Evolutionary conservation across 2,797 vertebrate genomes (phyloP).

Genomic region (Choloepus didactylus): DNA sequence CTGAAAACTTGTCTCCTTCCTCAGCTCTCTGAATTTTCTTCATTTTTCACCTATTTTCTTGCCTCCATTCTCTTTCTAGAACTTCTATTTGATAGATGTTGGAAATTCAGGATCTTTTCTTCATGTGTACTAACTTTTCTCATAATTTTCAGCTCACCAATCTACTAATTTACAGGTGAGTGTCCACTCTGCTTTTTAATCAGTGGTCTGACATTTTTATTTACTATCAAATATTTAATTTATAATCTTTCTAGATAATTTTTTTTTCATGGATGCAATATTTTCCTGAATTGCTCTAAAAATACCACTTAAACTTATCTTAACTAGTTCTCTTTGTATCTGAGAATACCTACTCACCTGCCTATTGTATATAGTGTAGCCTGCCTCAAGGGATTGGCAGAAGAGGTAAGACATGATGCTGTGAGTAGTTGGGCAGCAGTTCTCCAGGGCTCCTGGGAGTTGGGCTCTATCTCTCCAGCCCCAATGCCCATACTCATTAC

Average conservation of each 20-base stretch:
- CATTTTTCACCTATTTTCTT: slow-evolving; percentile 12
- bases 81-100: not conserved
- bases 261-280: not conserved
- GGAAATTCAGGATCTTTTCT: not conserved
- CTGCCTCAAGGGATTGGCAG: too few relatives aligned
- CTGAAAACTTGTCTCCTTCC: not conserved
- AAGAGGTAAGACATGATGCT: too few relatives aligned
- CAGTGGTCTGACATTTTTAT: slow-evolving; percentile 29
- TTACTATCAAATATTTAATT: slow-evolving; percentile 36
- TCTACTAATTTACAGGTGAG: slow-evolving; percentile 32
- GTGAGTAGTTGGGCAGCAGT: too few relatives aligned
- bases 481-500: not conserved
- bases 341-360: too few relatives aligned
- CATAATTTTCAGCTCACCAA: slow-evolving; percentile 33
- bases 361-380: too few relatives aligned
- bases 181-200: not conserved
- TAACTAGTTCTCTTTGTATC: not conserved
- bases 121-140: slow-evolving; percentile 16
- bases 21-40: not conserved
- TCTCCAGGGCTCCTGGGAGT: not conserved
- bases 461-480: not conserved
- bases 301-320: not conserved
- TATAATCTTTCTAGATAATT: not conserved
- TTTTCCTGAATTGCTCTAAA: slow-evolving; percentile 1
- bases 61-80: slow-evolving; percentile 19